Conservation (phyloP, 2,797 vertebrate genomes). For the Vespertilio murinus region DNA sequence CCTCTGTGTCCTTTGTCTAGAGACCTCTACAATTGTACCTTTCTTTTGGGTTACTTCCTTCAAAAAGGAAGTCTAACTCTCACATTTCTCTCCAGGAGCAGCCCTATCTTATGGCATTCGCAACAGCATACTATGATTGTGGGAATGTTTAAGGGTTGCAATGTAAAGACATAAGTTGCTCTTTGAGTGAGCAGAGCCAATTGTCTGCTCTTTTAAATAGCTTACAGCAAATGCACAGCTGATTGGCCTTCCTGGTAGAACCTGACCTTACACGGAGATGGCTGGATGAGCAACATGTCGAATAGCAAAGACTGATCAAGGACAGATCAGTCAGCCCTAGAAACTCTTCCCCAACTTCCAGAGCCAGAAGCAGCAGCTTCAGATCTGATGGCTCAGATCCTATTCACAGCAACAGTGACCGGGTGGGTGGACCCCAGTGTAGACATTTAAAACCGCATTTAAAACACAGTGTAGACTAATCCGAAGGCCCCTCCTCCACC, state of each 20-base stretch:
- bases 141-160: neutral
- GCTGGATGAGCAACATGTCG: neutral
- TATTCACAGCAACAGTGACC: neutral
- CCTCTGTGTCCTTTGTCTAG: neutral
- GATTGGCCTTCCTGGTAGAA: neutral
- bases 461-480: too few species aligned
- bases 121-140: neutral
- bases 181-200: neutral
- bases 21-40: neutral
- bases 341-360: neutral
- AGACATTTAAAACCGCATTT: too few species aligned
- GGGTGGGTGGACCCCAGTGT: too few species aligned
- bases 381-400: neutral
- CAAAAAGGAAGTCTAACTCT: neutral
- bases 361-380: neutral
- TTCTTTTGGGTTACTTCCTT: neutral
- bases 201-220: neutral
- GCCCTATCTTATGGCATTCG: neutral
- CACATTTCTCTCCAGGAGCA: neutral
- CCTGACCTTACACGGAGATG: neutral
- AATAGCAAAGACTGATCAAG: neutral
- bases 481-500: neutral
- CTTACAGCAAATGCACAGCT: neutral
- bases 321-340: neutral
- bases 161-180: neutral